Base-by-base conservation (phyloP, 2,888 invertebrate genomes). In the Slavum lentiscoides region DNA sequence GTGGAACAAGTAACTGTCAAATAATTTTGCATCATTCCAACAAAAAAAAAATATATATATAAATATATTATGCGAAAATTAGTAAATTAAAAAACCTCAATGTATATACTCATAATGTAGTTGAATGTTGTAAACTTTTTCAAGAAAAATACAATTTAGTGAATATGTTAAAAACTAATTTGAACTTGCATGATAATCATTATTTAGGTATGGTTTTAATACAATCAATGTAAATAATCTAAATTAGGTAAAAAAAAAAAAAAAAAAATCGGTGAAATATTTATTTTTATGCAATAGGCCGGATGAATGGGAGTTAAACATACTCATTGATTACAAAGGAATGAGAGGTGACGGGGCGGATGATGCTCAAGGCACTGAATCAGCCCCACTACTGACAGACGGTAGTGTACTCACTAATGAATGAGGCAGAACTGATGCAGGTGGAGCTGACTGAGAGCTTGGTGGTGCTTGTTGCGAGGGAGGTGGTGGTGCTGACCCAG, bases 391-490 rank as follows among this genome's bases (percentile, higher is more conserved):
- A 72, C 80, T 80, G 80, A 80, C 80, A 58, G 80, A 80, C 64
- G 80, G 80, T 23, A 80, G 85, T 85, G 84, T 85, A 85, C 85
- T 85, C 81, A 85, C 85, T 86, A 88, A 87, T 86, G 88, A 87
- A 85, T 88, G 88, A 85, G 88, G 88, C 84, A 88, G 85, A 86
- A 88, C 88, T 84, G 87, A 87, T 59, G 88, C 88, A 83, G 88
- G 88, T 85, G 89, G 88, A 85, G 87, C 87, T 84, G 86, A 89
- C 82, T 87, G 88, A 74, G 84, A 84, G 77, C 84, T 85, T 69
- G 84, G 85, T 72, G 84, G 85, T 49, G 85, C 84, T 66, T 85
- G 84, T 70, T 84, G 84, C 81, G 84, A 84, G 82, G 84, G 84
- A 82, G 83, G 84, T 84, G 84, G 85, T 84, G 84, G 85, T 61